These are phyloP conservation scores for Acinonyx jubatus DNA, from an alignment of 2,113 vertebrate species.

Conservation along the genomic window DNA sequence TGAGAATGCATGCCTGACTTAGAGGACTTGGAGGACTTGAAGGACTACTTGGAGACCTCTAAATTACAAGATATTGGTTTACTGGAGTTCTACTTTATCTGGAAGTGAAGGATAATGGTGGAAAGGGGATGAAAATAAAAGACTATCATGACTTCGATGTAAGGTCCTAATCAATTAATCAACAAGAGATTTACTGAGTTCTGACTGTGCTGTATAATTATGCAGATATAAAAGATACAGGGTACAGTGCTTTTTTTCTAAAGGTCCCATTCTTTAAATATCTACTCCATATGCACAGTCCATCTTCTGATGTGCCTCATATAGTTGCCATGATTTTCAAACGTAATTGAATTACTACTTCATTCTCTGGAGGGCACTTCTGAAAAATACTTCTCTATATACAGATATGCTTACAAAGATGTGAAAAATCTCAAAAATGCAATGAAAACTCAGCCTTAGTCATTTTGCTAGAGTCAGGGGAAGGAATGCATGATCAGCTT, in stretches of 20 bases:
- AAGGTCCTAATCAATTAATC: constrained; percentile 34
- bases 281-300: background rate
- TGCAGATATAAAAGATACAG: constrained; percentile 32
- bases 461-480: constrained; percentile 16
- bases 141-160: background rate
- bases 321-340: constrained; percentile 64
- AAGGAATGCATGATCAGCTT: background rate
- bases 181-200: constrained; percentile 13
- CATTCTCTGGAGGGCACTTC: background rate
- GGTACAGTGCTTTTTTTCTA: background rate
- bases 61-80: background rate
- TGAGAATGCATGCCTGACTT: constrained; percentile 21
- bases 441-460: constrained; percentile 25
- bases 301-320: background rate
- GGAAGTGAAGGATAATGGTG: background rate
- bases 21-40: background rate
- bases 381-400: constrained; percentile 44
- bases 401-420: constrained; percentile 34
- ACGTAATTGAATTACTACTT: constrained; percentile 47
- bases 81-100: constrained; percentile 36
- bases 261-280: constrained; percentile 14
- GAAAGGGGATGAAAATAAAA: constrained; percentile 42
- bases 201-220: background rate
- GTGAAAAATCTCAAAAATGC: constrained; percentile 61
- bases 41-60: background rate